Evolutionary conservation across 1,140 invertebrate species (phyloP), one percentile per base, ranked within the genome.

Genomic region (Atta colombica): DNA sequence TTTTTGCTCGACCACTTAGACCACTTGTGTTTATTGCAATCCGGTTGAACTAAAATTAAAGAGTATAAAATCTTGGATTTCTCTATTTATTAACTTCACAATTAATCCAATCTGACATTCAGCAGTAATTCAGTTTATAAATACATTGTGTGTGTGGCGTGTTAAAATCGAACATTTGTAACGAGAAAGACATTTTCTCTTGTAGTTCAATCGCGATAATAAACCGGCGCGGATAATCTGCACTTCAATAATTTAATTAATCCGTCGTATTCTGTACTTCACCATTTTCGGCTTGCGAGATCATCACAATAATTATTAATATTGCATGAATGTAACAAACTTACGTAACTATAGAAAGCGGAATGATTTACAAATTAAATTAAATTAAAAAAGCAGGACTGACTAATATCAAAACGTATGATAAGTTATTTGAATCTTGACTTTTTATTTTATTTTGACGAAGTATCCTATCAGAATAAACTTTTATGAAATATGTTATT

Each of bases 401-500:
- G 14, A 45, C 0, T 3, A 6, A 45, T 45, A 31, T 16, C 28
- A 45, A 82, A 60, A 18, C 3, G 10, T 7, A 21, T 4, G 3
- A 58, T 45, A 4, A n/a, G 1, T 55, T 12, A 4, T 53, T 53
- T 53, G 0, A 18, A 10, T 49, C 10, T 14, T n/a, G 8, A 18
- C 12, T 49, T 14, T 45, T 45, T 12, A 4, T 39, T 49, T 71
- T 3, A 14, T 8, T 5, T 6, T 21, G 16, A 6, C 10, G 2
- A 35, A 58, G 25, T 35, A 21, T 35, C 31, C 8, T 72, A n/a
- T n/a, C 0, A 14, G 6, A 8, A 71, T 3, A 4, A 31, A 78
- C 2, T 25, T 45, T 68, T 68, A 53, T 58, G 25, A 90, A 85
- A 85, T 75, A 86, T 53, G 60, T 87, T 72, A 88, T 87, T 63